phyloP scores from a whole-genome alignment of 2,113 vertebrate genomes.

The Lophochroa leadbeateri region DNA sequence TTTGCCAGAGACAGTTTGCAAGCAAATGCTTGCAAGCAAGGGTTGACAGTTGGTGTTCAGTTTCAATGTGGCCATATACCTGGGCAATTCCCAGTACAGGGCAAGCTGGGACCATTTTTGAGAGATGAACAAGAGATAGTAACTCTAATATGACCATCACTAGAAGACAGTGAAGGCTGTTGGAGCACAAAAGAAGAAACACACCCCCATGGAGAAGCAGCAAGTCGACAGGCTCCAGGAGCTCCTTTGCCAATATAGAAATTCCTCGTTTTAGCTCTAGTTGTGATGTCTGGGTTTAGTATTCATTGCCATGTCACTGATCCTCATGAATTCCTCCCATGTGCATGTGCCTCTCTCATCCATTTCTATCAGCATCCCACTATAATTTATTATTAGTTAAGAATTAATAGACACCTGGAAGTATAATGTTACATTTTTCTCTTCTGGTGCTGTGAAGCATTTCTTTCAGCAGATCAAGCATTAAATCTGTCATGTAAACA shows the following conservation, averaged over 20 bases:
- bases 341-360: background rate
- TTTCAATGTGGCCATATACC: background rate
- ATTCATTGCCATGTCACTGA: constrained; percentile 9
- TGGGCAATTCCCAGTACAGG: background rate
- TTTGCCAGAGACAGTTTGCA: background rate
- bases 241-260: background rate
- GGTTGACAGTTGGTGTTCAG: background rate
- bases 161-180: rapidly evolving
- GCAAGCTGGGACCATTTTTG: background rate
- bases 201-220: background rate
- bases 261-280: background rate
- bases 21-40: background rate
- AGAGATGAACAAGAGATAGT: background rate
- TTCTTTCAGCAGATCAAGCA: constrained; percentile 47
- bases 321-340: constrained; percentile 47
- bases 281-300: constrained; percentile 10
- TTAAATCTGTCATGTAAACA: constrained; percentile 63
- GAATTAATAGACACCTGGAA: constrained; percentile 58
- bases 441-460: constrained; percentile 31
- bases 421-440: constrained; percentile 59
- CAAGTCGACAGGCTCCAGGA: background rate
- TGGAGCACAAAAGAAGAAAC: background rate
- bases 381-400: constrained; percentile 69
- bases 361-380: constrained; percentile 43
- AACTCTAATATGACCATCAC: background rate